Conservation (phyloP, 2,113 vertebrate species). For the Choloepus hoffmanni region DNA sequence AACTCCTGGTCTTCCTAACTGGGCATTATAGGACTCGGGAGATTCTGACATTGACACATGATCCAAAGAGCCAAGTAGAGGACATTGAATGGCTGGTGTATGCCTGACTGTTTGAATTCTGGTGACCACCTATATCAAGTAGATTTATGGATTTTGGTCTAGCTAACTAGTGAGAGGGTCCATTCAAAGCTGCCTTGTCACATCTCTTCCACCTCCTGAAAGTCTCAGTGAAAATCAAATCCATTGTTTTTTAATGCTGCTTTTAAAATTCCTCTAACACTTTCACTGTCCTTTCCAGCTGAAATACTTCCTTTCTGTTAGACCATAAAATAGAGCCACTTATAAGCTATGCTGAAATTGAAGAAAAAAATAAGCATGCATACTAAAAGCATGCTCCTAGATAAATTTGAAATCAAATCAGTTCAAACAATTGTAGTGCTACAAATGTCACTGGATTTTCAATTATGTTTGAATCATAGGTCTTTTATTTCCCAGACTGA, state of each 20-base stretch:
- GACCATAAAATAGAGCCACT: background rate
- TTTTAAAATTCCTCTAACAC: background rate
- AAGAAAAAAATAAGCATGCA: background rate
- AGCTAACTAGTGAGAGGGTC: background rate
- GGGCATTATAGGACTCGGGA: background rate
- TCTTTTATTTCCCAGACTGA: slow-evolving; percentile 69
- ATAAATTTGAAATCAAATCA: slow-evolving; percentile 69
- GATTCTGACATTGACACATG: background rate
- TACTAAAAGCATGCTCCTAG: slow-evolving; percentile 50
- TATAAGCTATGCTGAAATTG: slow-evolving; percentile 12
- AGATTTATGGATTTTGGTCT: background rate
- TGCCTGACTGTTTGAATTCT: background rate
- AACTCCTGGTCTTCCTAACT: background rate
- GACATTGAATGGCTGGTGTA: background rate
- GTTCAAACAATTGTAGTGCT: background rate
- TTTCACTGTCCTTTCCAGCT: background rate
- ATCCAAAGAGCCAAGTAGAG: background rate
- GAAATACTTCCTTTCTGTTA: background rate
- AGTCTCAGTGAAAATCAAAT: slow-evolving; percentile 42
- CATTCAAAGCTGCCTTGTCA: background rate
- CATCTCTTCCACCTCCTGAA: background rate
- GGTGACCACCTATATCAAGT: background rate
- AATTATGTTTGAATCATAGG: slow-evolving; percentile 56
- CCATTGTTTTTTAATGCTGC: background rate
- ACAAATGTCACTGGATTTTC: slow-evolving; percentile 46